Conservation (phyloP, 2,888 invertebrate species). For the Dusona sp. region DNA sequence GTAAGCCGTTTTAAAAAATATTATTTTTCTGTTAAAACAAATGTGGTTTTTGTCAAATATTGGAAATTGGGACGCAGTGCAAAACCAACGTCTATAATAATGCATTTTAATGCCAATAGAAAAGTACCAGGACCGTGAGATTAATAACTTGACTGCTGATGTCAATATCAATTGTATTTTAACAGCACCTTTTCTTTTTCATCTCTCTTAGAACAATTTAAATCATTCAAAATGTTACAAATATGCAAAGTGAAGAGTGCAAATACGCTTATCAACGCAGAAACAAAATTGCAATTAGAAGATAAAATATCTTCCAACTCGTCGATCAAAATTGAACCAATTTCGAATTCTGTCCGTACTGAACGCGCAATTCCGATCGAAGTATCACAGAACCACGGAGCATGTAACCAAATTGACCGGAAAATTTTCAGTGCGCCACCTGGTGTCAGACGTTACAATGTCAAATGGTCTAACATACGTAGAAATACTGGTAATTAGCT, state of each 20-base stretch:
- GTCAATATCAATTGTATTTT: too few species aligned
- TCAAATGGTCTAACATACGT: constrained; percentile 75
- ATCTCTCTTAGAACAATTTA: background rate
- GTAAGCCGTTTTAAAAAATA: too few species aligned
- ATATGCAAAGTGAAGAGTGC: background rate
- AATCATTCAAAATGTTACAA: background rate
- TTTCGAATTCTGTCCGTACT: background rate
- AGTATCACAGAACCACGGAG: constrained; percentile 25
- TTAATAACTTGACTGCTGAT: too few species aligned
- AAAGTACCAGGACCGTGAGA: background rate
- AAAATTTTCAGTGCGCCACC: constrained; percentile 75
- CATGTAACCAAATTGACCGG: constrained; percentile 34
- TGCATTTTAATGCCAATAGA: background rate
- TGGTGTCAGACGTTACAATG: constrained; percentile 77
- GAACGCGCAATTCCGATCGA: background rate
- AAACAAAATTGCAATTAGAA: constrained; percentile 11
- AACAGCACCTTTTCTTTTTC: background rate
- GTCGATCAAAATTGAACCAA: background rate
- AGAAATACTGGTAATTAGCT: constrained; percentile 72
- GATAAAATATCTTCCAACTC: background rate
- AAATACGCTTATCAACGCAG: background rate
- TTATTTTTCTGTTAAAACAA: background rate
- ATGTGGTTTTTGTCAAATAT: background rate
- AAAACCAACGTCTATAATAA: background rate
- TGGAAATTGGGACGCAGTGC: background rate